Base-by-base conservation (phyloP, 1,140 invertebrate species). In the Ostrea denselamellosa region DNA sequence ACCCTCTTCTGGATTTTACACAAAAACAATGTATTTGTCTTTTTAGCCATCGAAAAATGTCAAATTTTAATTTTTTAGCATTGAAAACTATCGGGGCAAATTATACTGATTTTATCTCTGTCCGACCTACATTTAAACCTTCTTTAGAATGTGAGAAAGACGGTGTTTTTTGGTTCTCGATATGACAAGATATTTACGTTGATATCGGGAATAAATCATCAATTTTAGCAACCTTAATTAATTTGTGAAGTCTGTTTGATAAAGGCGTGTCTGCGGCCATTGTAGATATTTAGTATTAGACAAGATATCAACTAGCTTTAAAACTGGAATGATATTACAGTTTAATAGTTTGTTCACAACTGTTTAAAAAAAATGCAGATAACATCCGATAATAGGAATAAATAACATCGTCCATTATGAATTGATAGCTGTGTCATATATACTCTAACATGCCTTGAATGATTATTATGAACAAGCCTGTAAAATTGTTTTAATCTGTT, bases 201-300 rank as follows among this genome's bases (percentile, higher is more conserved):
- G 68, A 77, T 77, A 77, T 77, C 68, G 14, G 22, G 25, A 77
- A 34, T 77, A 28, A 77, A 25, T 77, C 68, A 77, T 77, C 68
- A 77, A 77, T 28, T 77, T 77, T 77, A 77, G 28, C 25, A 77
- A 77, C 25, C 28, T 34, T 44, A 77, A 77, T 77, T 77, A 34
- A 77, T 77, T 9, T 14, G 68, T 77, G 68, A 28, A 77, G 68
- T 77, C 25, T 25, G 28, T 77, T 68, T 77, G 68, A 28, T 77
- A 77, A 77, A 14, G 68, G 19, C 19, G 56, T 62, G 56, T 62
- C 56, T 62, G 56, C 19, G n/a, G 17, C 19, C 7, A 62, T 62
- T 62, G 56, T 62, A 19, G n/a, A 19, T n/a, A 19, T 62, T 62
- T n/a, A 62, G 14, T 62, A n/a, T 62, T 62, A 62, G 7, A n/a